Percentiles rank a stretch among this genome's conserved stretches.
Evolutionary conservation across 1,140 invertebrate species (phyloP).

Genomic region (Leptinotarsa texana): DNA sequence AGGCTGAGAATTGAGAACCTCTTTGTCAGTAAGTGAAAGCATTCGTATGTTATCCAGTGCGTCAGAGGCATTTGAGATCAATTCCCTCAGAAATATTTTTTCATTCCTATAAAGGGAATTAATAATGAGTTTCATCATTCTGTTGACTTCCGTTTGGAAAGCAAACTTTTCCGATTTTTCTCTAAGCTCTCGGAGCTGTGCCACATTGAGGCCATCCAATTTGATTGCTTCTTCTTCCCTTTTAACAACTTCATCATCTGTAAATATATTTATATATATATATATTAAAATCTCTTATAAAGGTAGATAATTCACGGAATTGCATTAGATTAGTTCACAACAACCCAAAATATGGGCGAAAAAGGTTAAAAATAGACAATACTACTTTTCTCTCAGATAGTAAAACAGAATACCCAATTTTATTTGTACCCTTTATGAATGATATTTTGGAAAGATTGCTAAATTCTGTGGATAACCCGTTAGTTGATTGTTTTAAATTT

Average conservation of each 20-base stretch:
- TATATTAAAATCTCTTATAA: too few relatives aligned
- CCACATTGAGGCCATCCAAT: constrained; percentile 91
- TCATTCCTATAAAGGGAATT: constrained; percentile 98
- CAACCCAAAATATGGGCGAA: too few relatives aligned
- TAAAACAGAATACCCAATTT: too few relatives aligned
- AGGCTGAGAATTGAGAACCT: constrained; percentile 74
- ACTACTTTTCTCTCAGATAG: too few relatives aligned
- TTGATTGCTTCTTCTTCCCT: constrained; percentile 97
- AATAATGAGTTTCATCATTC: constrained; percentile 99
- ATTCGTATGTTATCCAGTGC: constrained; percentile 95
- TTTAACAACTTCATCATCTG: constrained; percentile 77
- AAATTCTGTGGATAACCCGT: too few relatives aligned
- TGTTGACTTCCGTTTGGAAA: constrained; percentile 96
- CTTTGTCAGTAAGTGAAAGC: constrained; percentile 85
- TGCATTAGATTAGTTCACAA: too few relatives aligned
- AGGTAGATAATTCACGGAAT: too few relatives aligned
- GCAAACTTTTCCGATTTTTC: constrained; percentile 91
- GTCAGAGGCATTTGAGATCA: constrained; percentile 97
- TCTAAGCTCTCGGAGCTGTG: constrained; percentile 89
- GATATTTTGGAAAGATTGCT: too few relatives aligned
- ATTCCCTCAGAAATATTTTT: constrained; percentile 96
- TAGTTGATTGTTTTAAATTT: too few relatives aligned
- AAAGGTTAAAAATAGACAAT: too few relatives aligned
- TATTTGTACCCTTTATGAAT: too few relatives aligned
- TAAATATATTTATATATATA: constrained; percentile 29